phyloP scores from a whole-genome alignment of 2,888 invertebrate species.

The Buathra laborator region DNA sequence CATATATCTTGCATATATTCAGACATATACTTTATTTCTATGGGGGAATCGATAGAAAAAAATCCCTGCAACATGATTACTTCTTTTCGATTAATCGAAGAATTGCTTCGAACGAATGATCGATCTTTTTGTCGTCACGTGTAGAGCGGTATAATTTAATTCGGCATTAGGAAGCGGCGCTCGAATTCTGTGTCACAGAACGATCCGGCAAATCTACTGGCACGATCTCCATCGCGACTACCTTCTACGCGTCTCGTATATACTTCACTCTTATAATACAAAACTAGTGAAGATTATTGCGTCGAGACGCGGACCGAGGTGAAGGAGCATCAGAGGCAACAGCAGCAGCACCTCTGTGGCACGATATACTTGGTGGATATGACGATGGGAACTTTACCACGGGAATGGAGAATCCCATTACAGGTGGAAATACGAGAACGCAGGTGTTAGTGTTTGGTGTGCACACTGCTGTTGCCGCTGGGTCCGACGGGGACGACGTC shows the following conservation, averaged over 20 bases:
- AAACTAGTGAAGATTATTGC: constrained; percentile 34
- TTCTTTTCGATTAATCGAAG: neutral
- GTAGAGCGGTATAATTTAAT: constrained; percentile 11
- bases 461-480: constrained; percentile 6
- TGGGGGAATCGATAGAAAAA: neutral
- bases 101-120: neutral
- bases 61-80: neutral
- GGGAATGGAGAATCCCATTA: constrained; percentile 79
- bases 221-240: constrained; percentile 73
- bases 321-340: constrained; percentile 72
- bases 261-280: constrained; percentile 17
- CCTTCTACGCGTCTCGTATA: neutral
- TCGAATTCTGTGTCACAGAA: constrained; percentile 50
- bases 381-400: constrained; percentile 83
- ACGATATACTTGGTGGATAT: constrained; percentile 65
- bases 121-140: neutral
- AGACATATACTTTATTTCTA: neutral
- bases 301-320: constrained; percentile 54
- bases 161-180: neutral
- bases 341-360: constrained; percentile 58
- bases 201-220: constrained; percentile 75
- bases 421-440: constrained; percentile 70
- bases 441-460: constrained; percentile 35
- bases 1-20: neutral
- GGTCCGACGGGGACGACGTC: constrained; percentile 42